Evolutionary conservation across 30 jellyfish, hydroid and myxozoan genomes (phyloP), one percentile per base, ranked within the genome.

Genomic region (Chrysaora quinquecirrha): DNA sequence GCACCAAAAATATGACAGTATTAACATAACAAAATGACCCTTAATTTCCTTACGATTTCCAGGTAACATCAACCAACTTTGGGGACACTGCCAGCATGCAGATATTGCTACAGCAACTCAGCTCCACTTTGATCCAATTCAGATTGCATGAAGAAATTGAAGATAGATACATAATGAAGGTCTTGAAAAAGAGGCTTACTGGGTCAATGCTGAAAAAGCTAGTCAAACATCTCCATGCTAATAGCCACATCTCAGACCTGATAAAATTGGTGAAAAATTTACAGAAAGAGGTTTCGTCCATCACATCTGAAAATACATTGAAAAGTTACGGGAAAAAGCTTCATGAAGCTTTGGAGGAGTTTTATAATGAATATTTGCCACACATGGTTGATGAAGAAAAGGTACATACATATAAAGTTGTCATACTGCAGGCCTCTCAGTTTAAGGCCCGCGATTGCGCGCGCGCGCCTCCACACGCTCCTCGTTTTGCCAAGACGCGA

Each of bases 311-410:
- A 46, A 48, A 62, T 23, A 78, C 72, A 14, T 43, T 87, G 89
- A 82, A 78, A 72, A 48, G 28, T 7, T 75, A 80, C 30, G 98
- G 98, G 1, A 76, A 71, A 64, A 61, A 65, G 35, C 71, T 93
- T 63, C 70, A 69, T 29, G 79, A 58, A 19, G 85, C 95, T 30
- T 67, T 93, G 66, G 73, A 58, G 35, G 68, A 38, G 68, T 93
- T 93, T 56, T 93, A 82, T 64, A 89, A 83, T 56, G 97, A 93
- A 23, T 93, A 93, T 71, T 25, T 93, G 73, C 98, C 98, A 9
- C 98, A 93, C 61, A 93, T 93, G 98, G 76, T 86, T 54, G 97
- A 85, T 64, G 98, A 93, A 63, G 98, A 93, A 69, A 88, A 87
- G 98, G 98, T 93, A 75, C 68, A 6, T 43, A 6, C 10, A 14